Conservation (phyloP, 2,888 invertebrate genomes). For the Ganaspis brasiliensis region DNA sequence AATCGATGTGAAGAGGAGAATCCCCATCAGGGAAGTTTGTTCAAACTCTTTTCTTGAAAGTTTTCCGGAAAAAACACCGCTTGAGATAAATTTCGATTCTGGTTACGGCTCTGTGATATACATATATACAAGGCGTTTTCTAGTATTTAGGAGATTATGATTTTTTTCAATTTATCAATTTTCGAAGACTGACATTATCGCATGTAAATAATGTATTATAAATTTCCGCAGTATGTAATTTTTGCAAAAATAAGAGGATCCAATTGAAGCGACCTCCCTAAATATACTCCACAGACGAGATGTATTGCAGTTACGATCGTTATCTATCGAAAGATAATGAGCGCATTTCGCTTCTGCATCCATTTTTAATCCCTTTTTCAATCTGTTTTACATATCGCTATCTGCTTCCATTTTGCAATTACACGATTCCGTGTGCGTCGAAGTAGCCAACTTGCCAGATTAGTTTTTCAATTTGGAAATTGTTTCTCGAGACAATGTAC, state of each 20-base stretch:
- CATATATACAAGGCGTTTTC: constrained; percentile 1
- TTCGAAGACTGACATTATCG: neutral
- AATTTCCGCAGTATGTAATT: neutral
- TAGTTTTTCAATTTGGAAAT: neutral
- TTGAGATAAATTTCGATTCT: constrained; percentile 41
- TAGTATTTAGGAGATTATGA: neutral
- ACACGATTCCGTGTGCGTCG: neutral
- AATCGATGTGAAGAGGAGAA: constrained; percentile 37
- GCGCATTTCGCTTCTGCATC: constrained; percentile 13
- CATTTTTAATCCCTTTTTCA: constrained; percentile 4
- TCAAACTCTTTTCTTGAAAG: constrained; percentile 27
- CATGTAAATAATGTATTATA: neutral
- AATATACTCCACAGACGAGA: neutral
- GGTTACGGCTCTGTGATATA: constrained; percentile 29
- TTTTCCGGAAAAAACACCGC: constrained; percentile 25
- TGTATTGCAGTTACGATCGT: neutral
- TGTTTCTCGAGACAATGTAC: neutral
- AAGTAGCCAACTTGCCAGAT: neutral
- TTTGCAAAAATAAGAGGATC: neutral
- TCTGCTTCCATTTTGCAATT: constrained; percentile 4
- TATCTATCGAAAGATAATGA: constrained; percentile 28
- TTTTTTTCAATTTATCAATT: constrained; percentile 12
- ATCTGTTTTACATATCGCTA: neutral
- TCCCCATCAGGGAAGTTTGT: constrained; percentile 30
- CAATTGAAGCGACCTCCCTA: neutral